Conservation (phyloP, 35 echinoderm and acorn worm species). For the Apostichopus californicus region DNA sequence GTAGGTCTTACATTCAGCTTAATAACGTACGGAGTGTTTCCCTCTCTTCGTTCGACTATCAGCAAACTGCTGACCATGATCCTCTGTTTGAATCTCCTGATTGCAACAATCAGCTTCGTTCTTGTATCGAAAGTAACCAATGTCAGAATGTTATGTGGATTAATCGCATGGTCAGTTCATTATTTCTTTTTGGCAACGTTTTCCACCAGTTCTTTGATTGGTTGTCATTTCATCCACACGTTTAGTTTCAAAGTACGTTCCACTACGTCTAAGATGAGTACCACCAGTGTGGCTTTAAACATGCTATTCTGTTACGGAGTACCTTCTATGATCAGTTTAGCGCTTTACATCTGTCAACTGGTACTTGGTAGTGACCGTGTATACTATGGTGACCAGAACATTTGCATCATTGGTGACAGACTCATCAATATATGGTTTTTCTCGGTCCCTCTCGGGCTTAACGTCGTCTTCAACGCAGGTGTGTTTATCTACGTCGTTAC, state of each 20-base stretch:
- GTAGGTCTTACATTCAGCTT: background rate
- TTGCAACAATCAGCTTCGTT: background rate
- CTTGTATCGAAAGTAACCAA: background rate
- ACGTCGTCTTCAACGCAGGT: conserved; percentile 11
- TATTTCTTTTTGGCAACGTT: conserved; percentile 30
- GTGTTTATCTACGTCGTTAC: conserved; percentile 13
- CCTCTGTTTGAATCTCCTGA: conserved; percentile 20
- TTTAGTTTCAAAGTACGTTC: conserved; percentile 14
- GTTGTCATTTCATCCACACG: conserved; percentile 4
- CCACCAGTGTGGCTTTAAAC: background rate
- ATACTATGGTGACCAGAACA: background rate
- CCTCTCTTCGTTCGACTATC: background rate
- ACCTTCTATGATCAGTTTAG: background rate
- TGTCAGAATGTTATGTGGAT: background rate
- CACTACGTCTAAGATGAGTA: background rate
- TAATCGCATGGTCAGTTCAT: conserved; percentile 21
- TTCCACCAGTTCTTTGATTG: conserved; percentile 29
- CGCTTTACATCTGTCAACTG: background rate
- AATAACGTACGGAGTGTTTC: background rate
- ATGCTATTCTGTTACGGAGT: conserved; percentile 10
- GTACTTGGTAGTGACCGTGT: background rate
- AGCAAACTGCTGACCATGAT: conserved; percentile 29
- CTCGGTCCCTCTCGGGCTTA: background rate
- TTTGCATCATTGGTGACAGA: background rate
- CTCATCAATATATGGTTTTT: background rate